phyloP scores from a whole-genome alignment of 1,140 invertebrate genomes.

The Teleopsis dalmanni region DNA sequence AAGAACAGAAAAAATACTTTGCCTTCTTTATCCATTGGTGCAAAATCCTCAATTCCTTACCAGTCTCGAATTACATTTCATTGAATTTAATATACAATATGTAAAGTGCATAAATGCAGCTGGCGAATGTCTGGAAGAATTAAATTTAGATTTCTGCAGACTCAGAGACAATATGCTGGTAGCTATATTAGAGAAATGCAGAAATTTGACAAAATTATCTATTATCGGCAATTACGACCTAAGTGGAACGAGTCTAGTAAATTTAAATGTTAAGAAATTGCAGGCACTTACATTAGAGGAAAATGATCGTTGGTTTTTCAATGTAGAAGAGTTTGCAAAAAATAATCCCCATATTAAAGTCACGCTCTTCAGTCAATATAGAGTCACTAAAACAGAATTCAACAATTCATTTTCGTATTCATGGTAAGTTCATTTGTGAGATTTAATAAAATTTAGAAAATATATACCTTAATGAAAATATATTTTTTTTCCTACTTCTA shows the following conservation, averaged over 20 bases:
- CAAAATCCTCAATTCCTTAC: too few relatives aligned
- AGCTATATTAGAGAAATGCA: not conserved
- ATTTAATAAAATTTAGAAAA: too few relatives aligned
- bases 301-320: not conserved
- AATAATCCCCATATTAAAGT: slow-evolving; percentile 1
- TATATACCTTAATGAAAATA: too few relatives aligned
- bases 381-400: too few relatives aligned
- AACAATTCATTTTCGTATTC: too few relatives aligned
- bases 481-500: too few relatives aligned
- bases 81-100: slow-evolving; percentile 5
- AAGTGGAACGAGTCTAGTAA: not conserved
- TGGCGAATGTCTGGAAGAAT: not conserved
- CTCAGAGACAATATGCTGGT: slow-evolving; percentile 8
- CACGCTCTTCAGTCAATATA: too few relatives aligned
- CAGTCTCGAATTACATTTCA: too few relatives aligned
- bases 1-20: not conserved
- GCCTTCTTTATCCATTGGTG: too few relatives aligned
- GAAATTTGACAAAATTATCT: not conserved
- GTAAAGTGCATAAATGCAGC: not conserved
- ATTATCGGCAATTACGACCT: slow-evolving; percentile 8
- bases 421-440: too few relatives aligned
- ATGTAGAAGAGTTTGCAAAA: not conserved
- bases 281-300: not conserved
- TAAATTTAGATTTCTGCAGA: slow-evolving; percentile 10
- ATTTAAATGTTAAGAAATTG: not conserved